Evolutionary conservation across 1,140 invertebrate species (phyloP), one percentile per base, ranked within the genome.

Genomic region (Coptotermes formosanus): DNA sequence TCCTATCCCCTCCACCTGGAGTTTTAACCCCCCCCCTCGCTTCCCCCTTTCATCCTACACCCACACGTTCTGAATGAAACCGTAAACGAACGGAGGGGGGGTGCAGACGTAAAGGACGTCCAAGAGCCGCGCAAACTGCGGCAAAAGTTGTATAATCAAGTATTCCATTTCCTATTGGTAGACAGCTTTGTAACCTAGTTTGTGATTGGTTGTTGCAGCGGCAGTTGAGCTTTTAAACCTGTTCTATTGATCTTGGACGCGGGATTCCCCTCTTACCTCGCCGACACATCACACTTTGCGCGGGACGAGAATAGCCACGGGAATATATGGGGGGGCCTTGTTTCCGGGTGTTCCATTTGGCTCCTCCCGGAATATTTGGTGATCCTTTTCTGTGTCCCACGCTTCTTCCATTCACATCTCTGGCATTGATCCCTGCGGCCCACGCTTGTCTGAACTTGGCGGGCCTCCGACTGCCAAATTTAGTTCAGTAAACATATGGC

Each of bases 11-110:
- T 87, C 89, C 91, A 89, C 90, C 91, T 89, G 90, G 90, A 91
- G 90, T 87, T 88, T 89, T 91, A 30, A 9, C 64, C 64, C 64
- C 64, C 64, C 3, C 64, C 52, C 52, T 55, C 64, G n/a, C 64
- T 69, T 12, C 64, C 25, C 52, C 64, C 2, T n/a, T 75, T 30
- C 64, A 75, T n/a, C 64, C 64, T 75, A 75, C 92, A 92, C 92
- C 92, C 91, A 93, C 92, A 92, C 92, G 91, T 92, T 92, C 92
- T 93, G 91, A 93, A 94, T 93, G 93, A 93, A 93, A 88, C 88
- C 85, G 81, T 87, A 82, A 89, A 75, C 89, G 89, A 38, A 86
- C 48, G 87, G 83, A 85, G 4, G 86, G 55, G 87, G 85, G 85
- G 86, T 30, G 11, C 59, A 25, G 85, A 88, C 84, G 81, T 82